phyloP scores from a whole-genome alignment of 2,888 invertebrate species.

The Petrolisthes cinctipes region DNA sequence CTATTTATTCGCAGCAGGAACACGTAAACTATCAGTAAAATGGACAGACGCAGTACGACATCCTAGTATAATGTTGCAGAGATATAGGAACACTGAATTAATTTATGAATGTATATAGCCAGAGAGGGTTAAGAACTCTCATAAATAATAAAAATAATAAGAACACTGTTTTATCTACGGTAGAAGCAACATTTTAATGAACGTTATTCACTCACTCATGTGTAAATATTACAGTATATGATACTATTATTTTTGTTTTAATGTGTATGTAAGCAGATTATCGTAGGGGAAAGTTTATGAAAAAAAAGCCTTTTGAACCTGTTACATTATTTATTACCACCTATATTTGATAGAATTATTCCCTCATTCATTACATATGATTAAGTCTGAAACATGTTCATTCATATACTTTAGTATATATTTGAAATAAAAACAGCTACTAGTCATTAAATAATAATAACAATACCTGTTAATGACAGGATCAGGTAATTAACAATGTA shows the following conservation, averaged over 20 bases:
- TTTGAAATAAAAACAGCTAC: slow-evolving; percentile 1
- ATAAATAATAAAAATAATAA: not conserved
- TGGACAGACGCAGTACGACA: not conserved
- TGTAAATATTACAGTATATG: not conserved
- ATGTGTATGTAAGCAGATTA: not conserved
- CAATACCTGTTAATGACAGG: not conserved
- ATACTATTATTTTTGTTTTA: not conserved
- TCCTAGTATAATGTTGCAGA: not conserved
- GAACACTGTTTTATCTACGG: not conserved
- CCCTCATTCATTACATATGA: not conserved
- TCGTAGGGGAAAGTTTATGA: not conserved
- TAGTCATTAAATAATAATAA: not conserved
- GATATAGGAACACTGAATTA: slow-evolving; percentile 1
- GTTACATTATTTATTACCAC: not conserved
- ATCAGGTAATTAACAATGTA: not conserved
- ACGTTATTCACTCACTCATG: not conserved
- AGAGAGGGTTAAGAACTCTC: not conserved
- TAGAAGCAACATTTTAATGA: not conserved
- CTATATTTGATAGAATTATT: not conserved
- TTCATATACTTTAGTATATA: not conserved
- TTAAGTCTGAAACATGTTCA: not conserved
- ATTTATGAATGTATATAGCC: not conserved
- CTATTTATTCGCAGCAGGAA: no score
- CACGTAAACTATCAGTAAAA: not conserved
- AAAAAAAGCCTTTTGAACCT: not conserved